Evolutionary conservation across 2,888 invertebrate genomes (phyloP), one percentile per base, ranked within the genome.

Genomic region (Tipula lateralis): DNA sequence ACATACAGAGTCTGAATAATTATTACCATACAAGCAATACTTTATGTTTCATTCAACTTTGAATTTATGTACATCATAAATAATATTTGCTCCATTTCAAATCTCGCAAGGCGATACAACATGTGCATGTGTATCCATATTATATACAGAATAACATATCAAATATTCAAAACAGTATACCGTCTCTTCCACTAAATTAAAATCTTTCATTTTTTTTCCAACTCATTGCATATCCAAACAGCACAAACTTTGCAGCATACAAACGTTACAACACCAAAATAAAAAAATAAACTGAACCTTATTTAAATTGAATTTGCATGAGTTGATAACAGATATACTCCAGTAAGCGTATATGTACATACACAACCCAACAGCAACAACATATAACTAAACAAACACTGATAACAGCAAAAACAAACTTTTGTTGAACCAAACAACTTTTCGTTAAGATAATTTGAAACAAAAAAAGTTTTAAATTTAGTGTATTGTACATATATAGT

Each of bases 161-260:
- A 66, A 66, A 66, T 66, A 66, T 66, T 66, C 66, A 66, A 66
- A 66, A 66, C 44, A n/a, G 44, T 44, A 66, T 66, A 66, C 66
- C 66, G 24, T 66, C 66, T 66, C 24, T 66, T 66, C 66, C 66
- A 66, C 24, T 66, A 66, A 66, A 66, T 39, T 66, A 66, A 66
- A 66, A 66, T 24, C 7, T 24, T 66, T 66, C 66, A 66, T 66
- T 66, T 39, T n/a, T n/a, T 66, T 66, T 66, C 66, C 66, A 66
- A 66, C 66, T 66, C 24, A 66, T 66, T 66, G 66, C 24, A 66
- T 66, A 24, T 66, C 1, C 24, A 66, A 2, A 66, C 24, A 44
- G 9, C 44, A 66, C 44, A 66, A 66, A 66, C 66, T 66, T 66
- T 66, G 24, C 66, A 66, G 24, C 66, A 66, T 5, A 19, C 2